Evolutionary conservation across 1,140 invertebrate genomes (phyloP).

Genomic region (Ceratosolen solmsi): DNA sequence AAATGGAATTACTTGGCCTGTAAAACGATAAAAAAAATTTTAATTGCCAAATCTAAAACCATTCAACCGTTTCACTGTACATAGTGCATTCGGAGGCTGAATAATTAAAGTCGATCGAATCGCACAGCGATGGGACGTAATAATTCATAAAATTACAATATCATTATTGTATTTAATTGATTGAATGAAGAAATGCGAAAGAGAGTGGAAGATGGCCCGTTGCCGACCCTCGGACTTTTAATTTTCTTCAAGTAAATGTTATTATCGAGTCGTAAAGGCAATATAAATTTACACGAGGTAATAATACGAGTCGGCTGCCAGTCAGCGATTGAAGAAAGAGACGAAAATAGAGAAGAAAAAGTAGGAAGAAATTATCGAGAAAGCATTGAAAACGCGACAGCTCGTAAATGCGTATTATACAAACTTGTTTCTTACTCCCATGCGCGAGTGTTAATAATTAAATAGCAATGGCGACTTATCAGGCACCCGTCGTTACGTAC

Average conservation of each 20-base stretch:
- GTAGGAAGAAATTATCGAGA: too few relatives aligned
- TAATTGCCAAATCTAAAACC: slow-evolving; percentile 38
- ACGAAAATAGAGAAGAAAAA: too few relatives aligned
- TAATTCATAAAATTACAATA: slow-evolving; percentile 37
- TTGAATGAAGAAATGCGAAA: too few relatives aligned
- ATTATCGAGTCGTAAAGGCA: slow-evolving; percentile 14
- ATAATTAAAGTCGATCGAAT: slow-evolving; percentile 17
- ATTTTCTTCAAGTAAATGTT: neutral
- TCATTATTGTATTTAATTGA: slow-evolving; percentile 13
- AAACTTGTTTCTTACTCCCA: slow-evolving; percentile 26
- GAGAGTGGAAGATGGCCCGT: neutral
- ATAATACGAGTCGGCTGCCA: too few relatives aligned
- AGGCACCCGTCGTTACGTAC: neutral
- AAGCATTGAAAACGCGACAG: neutral
- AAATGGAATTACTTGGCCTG: neutral
- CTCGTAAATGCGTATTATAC: slow-evolving; percentile 30
- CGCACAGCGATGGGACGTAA: neutral
- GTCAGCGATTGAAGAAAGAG: too few relatives aligned
- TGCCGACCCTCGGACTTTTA: neutral
- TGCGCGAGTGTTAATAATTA: slow-evolving; percentile 27
- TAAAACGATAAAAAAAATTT: slow-evolving; percentile 14
- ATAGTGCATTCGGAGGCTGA: neutral
- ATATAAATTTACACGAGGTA: slow-evolving; percentile 3
- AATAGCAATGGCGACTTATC: neutral
- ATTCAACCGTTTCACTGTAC: neutral